Percentiles rank a stretch among this genome's conserved stretches.
Conservation (phyloP, 2,113 vertebrate genomes). For the Ranitomeya imitator region DNA sequence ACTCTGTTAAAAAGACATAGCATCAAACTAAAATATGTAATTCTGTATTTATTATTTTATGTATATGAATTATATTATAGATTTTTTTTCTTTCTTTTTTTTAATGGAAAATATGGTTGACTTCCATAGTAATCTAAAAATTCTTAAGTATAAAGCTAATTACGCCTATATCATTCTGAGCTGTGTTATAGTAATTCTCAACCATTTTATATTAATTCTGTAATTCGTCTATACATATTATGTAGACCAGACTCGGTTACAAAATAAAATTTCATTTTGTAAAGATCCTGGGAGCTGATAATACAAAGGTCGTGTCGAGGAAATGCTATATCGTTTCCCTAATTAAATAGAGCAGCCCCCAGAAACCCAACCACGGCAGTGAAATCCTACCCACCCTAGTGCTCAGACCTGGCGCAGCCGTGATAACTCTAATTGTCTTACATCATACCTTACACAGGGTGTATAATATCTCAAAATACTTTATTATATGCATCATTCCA, state of each 20-base stretch:
- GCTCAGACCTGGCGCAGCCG: slow-evolving; percentile 63
- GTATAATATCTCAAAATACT: slow-evolving; percentile 56
- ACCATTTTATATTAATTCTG: background rate
- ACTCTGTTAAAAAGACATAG: too few relatives aligned
- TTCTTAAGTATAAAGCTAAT: background rate
- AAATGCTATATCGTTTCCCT: slow-evolving; percentile 9
- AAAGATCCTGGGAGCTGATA: slow-evolving; percentile 19
- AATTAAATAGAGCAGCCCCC: slow-evolving; percentile 31
- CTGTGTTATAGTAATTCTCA: background rate
- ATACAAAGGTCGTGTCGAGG: background rate
- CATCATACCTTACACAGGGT: slow-evolving; percentile 66
- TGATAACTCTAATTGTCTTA: slow-evolving; percentile 64
- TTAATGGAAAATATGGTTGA: background rate
- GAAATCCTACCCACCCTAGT: slow-evolving; percentile 22
- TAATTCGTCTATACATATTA: background rate
- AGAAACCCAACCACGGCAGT: background rate
- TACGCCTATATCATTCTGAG: background rate
- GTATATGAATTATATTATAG: too few relatives aligned
- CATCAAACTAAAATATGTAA: too few relatives aligned
- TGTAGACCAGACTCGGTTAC: background rate
- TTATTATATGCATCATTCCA: background rate
- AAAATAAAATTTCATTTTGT: slow-evolving; percentile 21
- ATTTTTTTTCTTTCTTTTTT: background rate
- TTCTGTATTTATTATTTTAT: too few relatives aligned
- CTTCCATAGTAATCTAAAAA: background rate